These are phyloP conservation scores for Achlya flavicornis DNA, from an alignment of 2,888 invertebrate species.

Conservation along the genomic window DNA sequence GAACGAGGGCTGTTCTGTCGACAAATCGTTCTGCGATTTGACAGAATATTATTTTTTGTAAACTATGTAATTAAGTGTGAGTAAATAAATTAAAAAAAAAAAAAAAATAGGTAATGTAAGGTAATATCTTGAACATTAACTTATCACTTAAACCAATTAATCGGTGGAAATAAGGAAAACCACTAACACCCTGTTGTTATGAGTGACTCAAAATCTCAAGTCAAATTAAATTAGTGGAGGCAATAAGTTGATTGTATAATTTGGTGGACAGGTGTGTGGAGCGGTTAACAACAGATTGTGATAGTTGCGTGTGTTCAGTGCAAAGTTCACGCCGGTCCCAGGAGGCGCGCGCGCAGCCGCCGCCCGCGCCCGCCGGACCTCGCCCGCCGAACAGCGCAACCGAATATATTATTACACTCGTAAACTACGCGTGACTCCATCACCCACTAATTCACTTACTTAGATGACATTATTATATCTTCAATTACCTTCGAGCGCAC, in stretches of 20 bases:
- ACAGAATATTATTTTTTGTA: too few species aligned
- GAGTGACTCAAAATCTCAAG: too few species aligned
- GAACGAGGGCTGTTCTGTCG: too few species aligned
- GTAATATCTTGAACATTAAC: too few species aligned
- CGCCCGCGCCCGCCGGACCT: conserved; percentile 19
- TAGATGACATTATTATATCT: conserved; percentile 64
- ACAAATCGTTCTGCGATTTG: too few species aligned
- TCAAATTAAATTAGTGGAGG: background rate
- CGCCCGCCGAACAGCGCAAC: conserved; percentile 21
- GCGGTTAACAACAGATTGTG: conserved; percentile 15
- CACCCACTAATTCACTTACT: conserved; percentile 60
- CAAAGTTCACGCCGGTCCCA: conserved; percentile 61
- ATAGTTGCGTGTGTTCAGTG: conserved; percentile 33
- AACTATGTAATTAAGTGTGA: too few species aligned
- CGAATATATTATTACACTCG: conserved; percentile 46
- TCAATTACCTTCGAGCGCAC: conserved; percentile 51
- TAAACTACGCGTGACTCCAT: conserved; percentile 67
- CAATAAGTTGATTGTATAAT: background rate
- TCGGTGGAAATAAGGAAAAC: too few species aligned
- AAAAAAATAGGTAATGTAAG: too few species aligned
- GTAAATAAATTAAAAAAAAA: too few species aligned
- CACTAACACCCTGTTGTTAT: too few species aligned
- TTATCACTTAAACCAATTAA: too few species aligned
- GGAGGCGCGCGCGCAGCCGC: conserved; percentile 22
- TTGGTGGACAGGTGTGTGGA: conserved; percentile 35